Percentiles rank a stretch among this genome's conserved stretches.
These are phyloP conservation scores for Scaptomyza reducta DNA, from an alignment of 2,888 invertebrate species.

Conservation along the genomic window DNA sequence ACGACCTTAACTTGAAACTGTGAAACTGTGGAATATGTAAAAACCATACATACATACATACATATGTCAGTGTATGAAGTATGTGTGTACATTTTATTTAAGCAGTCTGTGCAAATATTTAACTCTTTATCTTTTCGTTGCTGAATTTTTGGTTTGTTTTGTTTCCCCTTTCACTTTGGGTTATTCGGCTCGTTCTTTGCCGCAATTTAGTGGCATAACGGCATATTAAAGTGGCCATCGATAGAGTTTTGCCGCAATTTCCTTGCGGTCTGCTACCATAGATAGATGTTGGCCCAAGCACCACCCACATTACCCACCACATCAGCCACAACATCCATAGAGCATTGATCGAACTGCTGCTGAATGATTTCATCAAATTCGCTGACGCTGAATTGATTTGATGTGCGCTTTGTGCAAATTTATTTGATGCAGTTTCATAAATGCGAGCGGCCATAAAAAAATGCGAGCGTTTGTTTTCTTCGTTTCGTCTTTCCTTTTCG, in stretches of 20 bases:
- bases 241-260: conserved; percentile 49
- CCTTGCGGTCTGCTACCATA: conserved; percentile 20
- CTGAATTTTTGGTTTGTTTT: conserved; percentile 3
- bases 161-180: conserved; percentile 7
- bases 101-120: conserved; percentile 44
- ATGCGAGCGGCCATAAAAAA: conserved; percentile 55
- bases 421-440: conserved; percentile 70
- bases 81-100: conserved; percentile 19
- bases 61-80: conserved; percentile 22
- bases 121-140: conserved; percentile 13
- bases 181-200: conserved; percentile 17
- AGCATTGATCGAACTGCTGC: conserved; percentile 34
- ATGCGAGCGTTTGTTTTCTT: conserved; percentile 18
- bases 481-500: conserved; percentile 15
- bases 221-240: conserved; percentile 54
- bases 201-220: conserved; percentile 50
- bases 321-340: background rate
- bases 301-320: background rate
- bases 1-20: conserved; percentile 20
- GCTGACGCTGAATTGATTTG: conserved; percentile 73
- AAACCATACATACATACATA: conserved; percentile 11
- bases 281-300: background rate
- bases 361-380: conserved; percentile 70
- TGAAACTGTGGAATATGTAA: conserved; percentile 50
- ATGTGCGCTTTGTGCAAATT: conserved; percentile 73